A percentile compares a stretch with the other conserved stretches of the same genome.
Evolutionary conservation across 2,888 invertebrate genomes (phyloP).

Genomic region (Deroplatys truncata): DNA sequence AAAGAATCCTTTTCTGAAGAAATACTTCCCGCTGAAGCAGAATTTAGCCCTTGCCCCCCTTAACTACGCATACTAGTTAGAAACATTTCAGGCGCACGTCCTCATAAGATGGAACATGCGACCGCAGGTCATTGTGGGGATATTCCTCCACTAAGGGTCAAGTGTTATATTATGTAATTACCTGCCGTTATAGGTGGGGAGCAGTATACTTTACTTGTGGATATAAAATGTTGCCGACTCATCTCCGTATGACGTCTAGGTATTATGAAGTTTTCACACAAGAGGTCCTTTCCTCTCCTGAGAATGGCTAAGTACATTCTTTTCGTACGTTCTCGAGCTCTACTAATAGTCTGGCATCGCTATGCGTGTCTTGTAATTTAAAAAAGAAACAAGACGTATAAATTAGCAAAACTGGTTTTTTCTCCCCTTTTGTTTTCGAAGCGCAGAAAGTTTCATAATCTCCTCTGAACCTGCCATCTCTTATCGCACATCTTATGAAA

Average conservation of each 20-base stretch:
- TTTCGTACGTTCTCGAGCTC: neutral
- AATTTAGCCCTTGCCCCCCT: too few relatives aligned
- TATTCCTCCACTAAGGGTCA: too few relatives aligned
- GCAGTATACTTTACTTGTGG: neutral
- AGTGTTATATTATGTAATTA: too few relatives aligned
- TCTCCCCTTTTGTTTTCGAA: neutral
- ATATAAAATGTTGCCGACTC: neutral
- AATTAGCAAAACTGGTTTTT: neutral
- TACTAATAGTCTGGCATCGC: neutral
- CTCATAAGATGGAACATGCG: too few relatives aligned
- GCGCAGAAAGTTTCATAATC: neutral
- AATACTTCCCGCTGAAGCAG: too few relatives aligned
- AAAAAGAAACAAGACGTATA: neutral
- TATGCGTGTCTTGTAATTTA: neutral
- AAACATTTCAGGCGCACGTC: too few relatives aligned
- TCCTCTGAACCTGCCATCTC: neutral
- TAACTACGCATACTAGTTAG: too few relatives aligned
- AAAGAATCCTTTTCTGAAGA: too few relatives aligned
- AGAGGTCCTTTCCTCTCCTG: neutral
- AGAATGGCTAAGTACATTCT: neutral
- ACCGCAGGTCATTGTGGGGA: too few relatives aligned
- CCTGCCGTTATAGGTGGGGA: too few relatives aligned
- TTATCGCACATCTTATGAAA: neutral
- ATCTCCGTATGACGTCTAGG: neutral
- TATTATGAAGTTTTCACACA: neutral